Base-by-base conservation (phyloP, 2,888 invertebrate species). In the Troides aeacus region DNA sequence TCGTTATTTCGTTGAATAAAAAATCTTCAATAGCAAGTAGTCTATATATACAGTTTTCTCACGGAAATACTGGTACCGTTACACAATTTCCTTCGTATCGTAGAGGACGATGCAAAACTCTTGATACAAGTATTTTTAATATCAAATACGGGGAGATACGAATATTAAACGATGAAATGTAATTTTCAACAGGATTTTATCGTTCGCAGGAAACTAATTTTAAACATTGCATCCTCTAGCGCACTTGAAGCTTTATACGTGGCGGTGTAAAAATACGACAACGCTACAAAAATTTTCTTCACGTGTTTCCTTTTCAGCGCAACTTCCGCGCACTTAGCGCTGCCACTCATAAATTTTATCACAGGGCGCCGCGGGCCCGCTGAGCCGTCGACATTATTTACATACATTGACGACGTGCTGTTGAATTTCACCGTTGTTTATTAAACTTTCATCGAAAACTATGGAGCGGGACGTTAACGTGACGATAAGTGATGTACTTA, bases 261-360 rank as follows among this genome's bases (percentile, higher is more conserved):
- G 46, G 18, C 66, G 62, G 66, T 66, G 66, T 66, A 62, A 70
- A 69, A 66, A 66, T 70, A 70, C 65, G 65, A 58, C 69, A 59
- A 30, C 62, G 62, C 62, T 62, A 21, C 57, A 23, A 70, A 70
- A 66, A 59, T 66, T 66, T 70, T 21, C 69, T 69, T 69, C 65
- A 70, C 69, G 50, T 70, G 69, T 66, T 69, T 69, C 64, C 64
- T 64, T 69, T 69, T 69, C 36, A 69, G 64, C 64, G 30, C 61
- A 64, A 64, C 69, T 39, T 70, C 70, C 66, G 66, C 70, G 70
- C 70, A 70, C 70, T 70, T 70, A 70, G 36, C 66, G 69, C 61
- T 57, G 17, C 61, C 56, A 64, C 64, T 69, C 69, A 65, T 69
- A 69, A 69, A 69, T 69, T 69, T 70, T 66, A 70, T 66, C 70